phyloP scores from a whole-genome alignment of 2,113 vertebrate species.

The Pampusana beccarii region DNA sequence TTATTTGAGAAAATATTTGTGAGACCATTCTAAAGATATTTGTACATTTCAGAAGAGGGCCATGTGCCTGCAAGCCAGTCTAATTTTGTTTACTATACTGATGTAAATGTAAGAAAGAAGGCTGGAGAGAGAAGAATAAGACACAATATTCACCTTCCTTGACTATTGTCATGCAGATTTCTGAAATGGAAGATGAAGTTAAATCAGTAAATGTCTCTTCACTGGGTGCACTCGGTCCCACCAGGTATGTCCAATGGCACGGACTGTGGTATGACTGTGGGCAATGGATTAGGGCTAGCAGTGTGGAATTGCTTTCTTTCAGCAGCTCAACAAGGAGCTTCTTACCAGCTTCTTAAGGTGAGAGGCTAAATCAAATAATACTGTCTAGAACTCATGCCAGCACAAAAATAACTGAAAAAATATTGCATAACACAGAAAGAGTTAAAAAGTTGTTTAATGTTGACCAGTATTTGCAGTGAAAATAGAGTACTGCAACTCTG shows the following conservation, averaged over 20 bases:
- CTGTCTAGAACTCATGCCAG: background rate
- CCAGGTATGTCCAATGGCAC: background rate
- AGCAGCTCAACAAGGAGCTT: background rate
- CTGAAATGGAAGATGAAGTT: background rate
- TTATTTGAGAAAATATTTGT: background rate
- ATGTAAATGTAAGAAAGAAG: background rate
- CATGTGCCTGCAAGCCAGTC: background rate
- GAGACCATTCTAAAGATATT: background rate
- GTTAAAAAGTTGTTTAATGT: background rate
- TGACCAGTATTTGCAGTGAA: background rate
- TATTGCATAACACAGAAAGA: background rate
- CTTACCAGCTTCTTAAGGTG: background rate
- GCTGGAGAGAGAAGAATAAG: background rate
- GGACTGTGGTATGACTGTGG: too few relatives aligned
- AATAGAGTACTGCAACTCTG: background rate
- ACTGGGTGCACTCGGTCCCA: background rate
- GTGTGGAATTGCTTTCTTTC: background rate
- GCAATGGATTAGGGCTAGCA: background rate
- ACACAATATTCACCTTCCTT: background rate
- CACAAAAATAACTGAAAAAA: background rate
- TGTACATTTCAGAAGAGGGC: background rate
- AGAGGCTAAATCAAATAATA: background rate
- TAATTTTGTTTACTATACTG: background rate
- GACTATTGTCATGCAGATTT: background rate
- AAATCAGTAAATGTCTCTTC: background rate